Conservation (phyloP, 2,797 vertebrate species). For the Periophthalmus magnuspinnatus region DNA sequence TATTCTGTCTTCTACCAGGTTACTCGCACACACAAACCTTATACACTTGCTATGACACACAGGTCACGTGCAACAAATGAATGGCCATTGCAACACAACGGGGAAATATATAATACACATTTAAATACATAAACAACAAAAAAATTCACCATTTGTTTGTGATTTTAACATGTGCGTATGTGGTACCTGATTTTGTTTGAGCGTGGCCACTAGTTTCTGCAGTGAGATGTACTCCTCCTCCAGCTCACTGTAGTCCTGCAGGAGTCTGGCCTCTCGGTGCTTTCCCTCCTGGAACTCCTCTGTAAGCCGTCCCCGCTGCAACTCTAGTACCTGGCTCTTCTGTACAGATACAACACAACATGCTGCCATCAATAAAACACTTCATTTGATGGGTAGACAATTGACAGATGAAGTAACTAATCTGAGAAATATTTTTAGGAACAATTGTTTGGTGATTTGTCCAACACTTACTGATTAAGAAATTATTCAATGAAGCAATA, state of each 20-base stretch:
- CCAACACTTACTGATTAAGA: not conserved
- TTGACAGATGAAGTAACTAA: too few species aligned
- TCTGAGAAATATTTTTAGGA: too few species aligned
- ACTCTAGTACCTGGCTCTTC: constrained; percentile 91
- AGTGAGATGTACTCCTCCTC: constrained; percentile 97
- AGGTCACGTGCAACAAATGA: too few species aligned
- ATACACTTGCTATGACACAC: too few species aligned
- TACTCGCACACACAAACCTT: not conserved
- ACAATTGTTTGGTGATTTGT: not conserved
- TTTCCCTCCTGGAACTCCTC: constrained; percentile 94
- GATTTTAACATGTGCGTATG: not conserved
- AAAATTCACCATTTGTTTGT: too few species aligned
- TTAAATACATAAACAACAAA: too few species aligned
- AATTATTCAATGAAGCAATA: not conserved
- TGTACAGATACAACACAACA: constrained; percentile 54
- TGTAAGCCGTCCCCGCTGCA: constrained; percentile 90
- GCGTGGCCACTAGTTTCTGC: constrained; percentile 92
- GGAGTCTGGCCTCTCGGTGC: constrained; percentile 86
- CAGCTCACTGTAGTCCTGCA: constrained; percentile 95
- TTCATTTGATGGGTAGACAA: not conserved
- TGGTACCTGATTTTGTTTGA: constrained; percentile 92
- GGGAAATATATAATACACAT: too few species aligned
- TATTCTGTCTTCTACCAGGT: too few species aligned
- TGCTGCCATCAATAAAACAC: not conserved
- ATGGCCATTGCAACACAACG: too few species aligned